Conservation (phyloP, 1,140 invertebrate genomes). For the Euura saliciscinereae region DNA sequence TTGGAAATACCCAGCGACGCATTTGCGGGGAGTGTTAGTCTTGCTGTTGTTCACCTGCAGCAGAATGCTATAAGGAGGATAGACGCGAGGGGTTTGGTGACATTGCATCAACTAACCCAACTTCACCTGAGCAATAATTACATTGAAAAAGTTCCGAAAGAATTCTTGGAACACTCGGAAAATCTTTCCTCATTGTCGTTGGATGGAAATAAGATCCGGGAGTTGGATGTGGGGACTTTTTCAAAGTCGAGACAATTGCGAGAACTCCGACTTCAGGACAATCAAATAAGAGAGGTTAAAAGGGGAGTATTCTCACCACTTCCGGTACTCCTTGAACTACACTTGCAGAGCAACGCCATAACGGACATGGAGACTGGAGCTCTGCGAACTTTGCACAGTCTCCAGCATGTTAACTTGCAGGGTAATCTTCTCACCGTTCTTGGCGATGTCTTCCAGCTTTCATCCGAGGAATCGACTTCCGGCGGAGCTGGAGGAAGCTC, state of each 20-base stretch:
- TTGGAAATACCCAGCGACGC: conserved; percentile 81
- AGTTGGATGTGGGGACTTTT: conserved; percentile 82
- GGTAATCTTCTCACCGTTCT: conserved; percentile 78
- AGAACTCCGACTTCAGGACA: conserved; percentile 88
- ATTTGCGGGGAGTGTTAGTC: conserved; percentile 76
- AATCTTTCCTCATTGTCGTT: conserved; percentile 84
- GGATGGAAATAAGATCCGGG: conserved; percentile 87
- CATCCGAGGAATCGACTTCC: conserved; percentile 37
- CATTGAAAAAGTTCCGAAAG: conserved; percentile 74
- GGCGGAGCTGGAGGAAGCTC: conserved; percentile 60
- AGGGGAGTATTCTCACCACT: conserved; percentile 82
- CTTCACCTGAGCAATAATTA: conserved; percentile 88
- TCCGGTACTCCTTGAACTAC: conserved; percentile 79
- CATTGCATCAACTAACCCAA: conserved; percentile 77
- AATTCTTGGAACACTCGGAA: conserved; percentile 75
- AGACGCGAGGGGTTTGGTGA: conserved; percentile 74
- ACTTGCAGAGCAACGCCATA: conserved; percentile 87
- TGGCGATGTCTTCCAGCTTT: conserved; percentile 79
- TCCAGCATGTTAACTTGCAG: conserved; percentile 90
- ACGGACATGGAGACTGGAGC: conserved; percentile 82
- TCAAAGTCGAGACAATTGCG: conserved; percentile 73
- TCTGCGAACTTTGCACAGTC: conserved; percentile 77
- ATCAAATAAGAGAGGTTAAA: conserved; percentile 76
- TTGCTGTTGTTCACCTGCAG: conserved; percentile 85
- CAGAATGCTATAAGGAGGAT: conserved; percentile 84